These are phyloP conservation scores for Enhydra lutris DNA, from an alignment of 2,113 vertebrate genomes.

Conservation along the genomic window DNA sequence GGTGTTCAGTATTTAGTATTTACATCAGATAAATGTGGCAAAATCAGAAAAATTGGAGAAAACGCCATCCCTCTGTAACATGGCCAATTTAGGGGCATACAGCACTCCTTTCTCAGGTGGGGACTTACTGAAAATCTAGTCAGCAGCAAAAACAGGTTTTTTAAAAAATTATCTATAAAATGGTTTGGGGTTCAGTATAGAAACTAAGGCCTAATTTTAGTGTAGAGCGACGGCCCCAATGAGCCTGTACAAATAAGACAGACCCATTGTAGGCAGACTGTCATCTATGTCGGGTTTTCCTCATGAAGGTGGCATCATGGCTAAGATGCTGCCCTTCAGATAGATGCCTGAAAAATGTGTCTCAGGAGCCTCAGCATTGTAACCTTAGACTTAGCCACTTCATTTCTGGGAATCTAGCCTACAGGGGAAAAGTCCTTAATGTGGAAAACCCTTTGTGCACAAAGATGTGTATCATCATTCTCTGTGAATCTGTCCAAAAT, in stretches of 20 bases:
- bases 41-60: not conserved
- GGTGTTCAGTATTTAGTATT: not conserved
- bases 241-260: not conserved
- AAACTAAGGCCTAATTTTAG: not conserved
- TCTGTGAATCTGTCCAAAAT: not conserved
- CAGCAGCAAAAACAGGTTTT: not conserved
- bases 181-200: not conserved
- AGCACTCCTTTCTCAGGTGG: not conserved
- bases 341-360: not conserved
- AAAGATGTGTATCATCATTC: not conserved
- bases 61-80: accelerated
- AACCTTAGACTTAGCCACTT: not conserved
- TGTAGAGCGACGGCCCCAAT: accelerated
- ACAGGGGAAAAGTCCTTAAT: not conserved
- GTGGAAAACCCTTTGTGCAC: not conserved
- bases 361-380: not conserved
- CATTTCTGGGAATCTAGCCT: not conserved
- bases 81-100: not conserved
- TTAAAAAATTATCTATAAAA: not conserved
- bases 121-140: not conserved
- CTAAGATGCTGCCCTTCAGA: not conserved
- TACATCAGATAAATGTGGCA: not conserved
- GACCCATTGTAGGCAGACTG: accelerated
- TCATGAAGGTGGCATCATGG: not conserved
- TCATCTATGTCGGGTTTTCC: not conserved